Percentiles rank a stretch among this genome's conserved stretches.
phyloP scores from a whole-genome alignment of 2,113 vertebrate species.

The Stegostoma tigrinum region DNA sequence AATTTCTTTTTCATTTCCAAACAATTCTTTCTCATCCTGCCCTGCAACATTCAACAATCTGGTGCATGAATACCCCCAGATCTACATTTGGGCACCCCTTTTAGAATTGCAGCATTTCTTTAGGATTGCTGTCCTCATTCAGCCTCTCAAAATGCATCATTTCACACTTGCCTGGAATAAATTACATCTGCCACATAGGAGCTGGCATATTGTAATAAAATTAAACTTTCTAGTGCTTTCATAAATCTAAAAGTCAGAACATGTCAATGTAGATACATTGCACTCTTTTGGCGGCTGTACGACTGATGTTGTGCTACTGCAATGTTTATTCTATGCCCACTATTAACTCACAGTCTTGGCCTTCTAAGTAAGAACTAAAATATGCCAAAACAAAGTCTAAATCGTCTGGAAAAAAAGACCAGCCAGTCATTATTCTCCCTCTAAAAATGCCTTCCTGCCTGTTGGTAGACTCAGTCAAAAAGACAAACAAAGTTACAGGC shows the following conservation, averaged over 20 bases:
- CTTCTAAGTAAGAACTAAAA: background rate
- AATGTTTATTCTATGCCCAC: conserved; percentile 5
- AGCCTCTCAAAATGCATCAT: background rate
- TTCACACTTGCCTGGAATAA: background rate
- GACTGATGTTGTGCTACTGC: conserved; percentile 27
- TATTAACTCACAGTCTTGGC: conserved; percentile 36
- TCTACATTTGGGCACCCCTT: background rate
- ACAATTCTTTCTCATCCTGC: background rate
- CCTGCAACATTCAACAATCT: background rate
- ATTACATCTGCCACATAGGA: background rate
- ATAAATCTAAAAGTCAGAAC: background rate
- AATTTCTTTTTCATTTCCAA: too few relatives aligned
- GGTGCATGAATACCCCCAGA: background rate
- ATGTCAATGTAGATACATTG: background rate
- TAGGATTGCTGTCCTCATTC: background rate
- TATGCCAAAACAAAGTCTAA: conserved; percentile 36
- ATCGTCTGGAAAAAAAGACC: background rate
- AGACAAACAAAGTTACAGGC: background rate
- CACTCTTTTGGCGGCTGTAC: background rate
- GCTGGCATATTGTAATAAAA: background rate
- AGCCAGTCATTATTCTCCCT: background rate
- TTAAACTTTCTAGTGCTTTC: background rate
- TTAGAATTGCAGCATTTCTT: background rate
- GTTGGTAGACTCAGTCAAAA: conserved; percentile 25
- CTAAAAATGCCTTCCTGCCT: background rate